Conservation (phyloP, 2,888 invertebrate genomes). For the Desoria tigrina region DNA sequence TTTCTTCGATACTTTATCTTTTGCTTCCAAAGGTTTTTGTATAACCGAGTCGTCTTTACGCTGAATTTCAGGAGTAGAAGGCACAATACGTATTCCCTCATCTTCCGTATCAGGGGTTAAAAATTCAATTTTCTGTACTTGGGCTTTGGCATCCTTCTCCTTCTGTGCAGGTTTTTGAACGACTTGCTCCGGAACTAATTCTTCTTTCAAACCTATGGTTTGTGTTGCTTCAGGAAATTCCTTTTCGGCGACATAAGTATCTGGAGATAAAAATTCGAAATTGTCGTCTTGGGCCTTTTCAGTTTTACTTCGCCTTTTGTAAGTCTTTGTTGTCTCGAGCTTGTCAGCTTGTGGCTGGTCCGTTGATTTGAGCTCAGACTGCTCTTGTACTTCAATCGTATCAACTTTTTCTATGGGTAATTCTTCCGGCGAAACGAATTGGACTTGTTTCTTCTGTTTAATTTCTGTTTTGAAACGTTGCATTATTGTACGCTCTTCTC, state of each 20-base stretch:
- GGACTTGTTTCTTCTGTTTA: neutral
- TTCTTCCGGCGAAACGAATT: constrained; percentile 21
- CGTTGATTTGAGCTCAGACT: constrained; percentile 12
- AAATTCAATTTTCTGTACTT: neutral
- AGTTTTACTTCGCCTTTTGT: neutral
- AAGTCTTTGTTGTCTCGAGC: neutral
- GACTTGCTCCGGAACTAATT: neutral
- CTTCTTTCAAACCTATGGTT: too few species aligned
- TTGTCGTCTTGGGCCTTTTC: neutral
- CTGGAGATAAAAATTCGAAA: too few species aligned
- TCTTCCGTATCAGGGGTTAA: neutral
- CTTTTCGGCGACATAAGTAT: neutral
- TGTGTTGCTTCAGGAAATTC: constrained; percentile 1
- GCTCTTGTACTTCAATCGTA: constrained; percentile 15
- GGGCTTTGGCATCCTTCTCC: neutral
- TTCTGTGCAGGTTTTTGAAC: neutral
- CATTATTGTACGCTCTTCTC: neutral
- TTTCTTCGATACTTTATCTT: constrained; percentile 59
- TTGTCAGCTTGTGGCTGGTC: neutral
- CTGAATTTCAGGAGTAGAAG: neutral
- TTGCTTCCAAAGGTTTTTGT: too few species aligned
- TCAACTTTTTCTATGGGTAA: constrained; percentile 15
- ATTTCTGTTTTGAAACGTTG: constrained; percentile 6
- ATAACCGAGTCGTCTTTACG: too few species aligned
- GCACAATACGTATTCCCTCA: neutral